Conservation (phyloP, 2,888 invertebrate species). For the Pogonocherus hispidulus region DNA sequence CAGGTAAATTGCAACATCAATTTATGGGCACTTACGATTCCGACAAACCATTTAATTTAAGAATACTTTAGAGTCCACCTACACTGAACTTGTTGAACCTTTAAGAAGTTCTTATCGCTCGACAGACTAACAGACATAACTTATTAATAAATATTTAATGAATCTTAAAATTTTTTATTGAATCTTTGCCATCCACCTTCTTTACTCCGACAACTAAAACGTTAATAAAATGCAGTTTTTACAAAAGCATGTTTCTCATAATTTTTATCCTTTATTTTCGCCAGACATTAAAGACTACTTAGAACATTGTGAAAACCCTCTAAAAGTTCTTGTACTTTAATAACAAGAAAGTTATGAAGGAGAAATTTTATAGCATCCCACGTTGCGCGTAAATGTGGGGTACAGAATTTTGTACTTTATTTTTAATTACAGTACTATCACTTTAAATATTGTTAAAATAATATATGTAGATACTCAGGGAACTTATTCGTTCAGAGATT, state of each 20-base stretch:
- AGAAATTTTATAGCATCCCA: slow-evolving; percentile 1
- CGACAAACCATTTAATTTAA: too few relatives aligned
- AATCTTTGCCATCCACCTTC: not conserved
- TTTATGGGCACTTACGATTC: too few relatives aligned
- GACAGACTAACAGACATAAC: not conserved
- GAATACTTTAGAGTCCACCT: too few relatives aligned
- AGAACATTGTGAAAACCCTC: slow-evolving; percentile 7
- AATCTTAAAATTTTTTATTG: too few relatives aligned
- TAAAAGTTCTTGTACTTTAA: slow-evolving; percentile 18
- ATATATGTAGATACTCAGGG: too few relatives aligned
- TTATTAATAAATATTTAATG: not conserved
- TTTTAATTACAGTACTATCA: not conserved
- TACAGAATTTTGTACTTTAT: slow-evolving; percentile 1
- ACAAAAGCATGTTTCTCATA: not conserved
- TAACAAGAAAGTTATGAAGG: slow-evolving; percentile 14
- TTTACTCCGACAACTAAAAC: not conserved
- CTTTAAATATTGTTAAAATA: not conserved
- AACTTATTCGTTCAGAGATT: too few relatives aligned
- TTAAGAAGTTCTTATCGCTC: too few relatives aligned
- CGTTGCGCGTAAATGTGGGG: not conserved
- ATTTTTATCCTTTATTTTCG: slow-evolving; percentile 1
- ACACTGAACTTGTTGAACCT: too few relatives aligned
- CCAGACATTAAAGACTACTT: slow-evolving; percentile 10
- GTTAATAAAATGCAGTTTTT: slow-evolving; percentile 3
- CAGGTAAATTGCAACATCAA: too few relatives aligned